phyloP scores from a whole-genome alignment of 2,797 vertebrate genomes.

The Phrynocephalus forsythii region DNA sequence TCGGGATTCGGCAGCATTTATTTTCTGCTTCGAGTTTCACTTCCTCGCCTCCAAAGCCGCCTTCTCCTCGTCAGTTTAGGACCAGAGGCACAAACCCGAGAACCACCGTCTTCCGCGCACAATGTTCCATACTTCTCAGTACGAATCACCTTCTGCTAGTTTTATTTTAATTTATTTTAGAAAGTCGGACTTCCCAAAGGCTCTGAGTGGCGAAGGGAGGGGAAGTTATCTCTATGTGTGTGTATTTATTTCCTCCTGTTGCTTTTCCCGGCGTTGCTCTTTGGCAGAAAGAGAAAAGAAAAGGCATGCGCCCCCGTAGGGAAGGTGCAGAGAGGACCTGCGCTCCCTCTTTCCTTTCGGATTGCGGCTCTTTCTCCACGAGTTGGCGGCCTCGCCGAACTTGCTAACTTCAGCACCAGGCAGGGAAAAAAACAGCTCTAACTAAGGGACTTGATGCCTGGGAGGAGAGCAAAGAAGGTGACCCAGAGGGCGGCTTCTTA shows the following conservation, averaged over 20 bases:
- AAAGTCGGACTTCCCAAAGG: background rate
- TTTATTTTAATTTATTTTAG: background rate
- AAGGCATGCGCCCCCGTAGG: background rate
- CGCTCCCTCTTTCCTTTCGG: background rate
- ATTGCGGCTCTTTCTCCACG: background rate
- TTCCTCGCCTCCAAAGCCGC: background rate
- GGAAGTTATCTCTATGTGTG: no score
- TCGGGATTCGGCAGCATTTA: background rate
- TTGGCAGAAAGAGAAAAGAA: rapidly evolving
- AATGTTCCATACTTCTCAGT: no score
- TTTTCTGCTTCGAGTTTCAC: background rate
- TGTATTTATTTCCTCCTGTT: background rate
- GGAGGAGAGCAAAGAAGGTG: background rate
- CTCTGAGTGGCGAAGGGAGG: background rate
- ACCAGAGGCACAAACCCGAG: no score
- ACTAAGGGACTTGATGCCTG: background rate
- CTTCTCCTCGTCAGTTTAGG: background rate
- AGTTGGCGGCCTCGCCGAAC: background rate
- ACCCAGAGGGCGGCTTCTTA: no score
- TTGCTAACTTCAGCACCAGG: slow-evolving; percentile 23
- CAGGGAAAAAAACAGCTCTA: background rate
- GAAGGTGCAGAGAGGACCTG: background rate
- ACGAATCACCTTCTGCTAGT: no score
- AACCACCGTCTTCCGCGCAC: no score
- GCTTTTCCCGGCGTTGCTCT: no score